These are phyloP conservation scores for Microtus richardsoni DNA, from an alignment of 2,113 vertebrate genomes.

Conservation along the genomic window DNA sequence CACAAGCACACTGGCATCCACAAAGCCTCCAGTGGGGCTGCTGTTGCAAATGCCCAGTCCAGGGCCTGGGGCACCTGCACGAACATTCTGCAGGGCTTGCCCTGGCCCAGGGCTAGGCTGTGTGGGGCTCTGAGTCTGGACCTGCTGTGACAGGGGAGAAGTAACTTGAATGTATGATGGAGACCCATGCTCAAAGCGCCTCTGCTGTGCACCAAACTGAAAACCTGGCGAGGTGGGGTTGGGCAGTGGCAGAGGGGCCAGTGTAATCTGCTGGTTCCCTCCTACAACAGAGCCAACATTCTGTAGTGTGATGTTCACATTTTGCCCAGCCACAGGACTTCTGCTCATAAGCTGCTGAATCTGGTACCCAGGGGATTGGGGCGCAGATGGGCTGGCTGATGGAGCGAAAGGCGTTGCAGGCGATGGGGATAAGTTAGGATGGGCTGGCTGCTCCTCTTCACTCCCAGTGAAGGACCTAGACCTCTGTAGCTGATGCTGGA, in stretches of 20 bases:
- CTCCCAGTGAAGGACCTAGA: conserved; percentile 93
- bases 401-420: conserved; percentile 93
- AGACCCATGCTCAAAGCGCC: conserved; percentile 91
- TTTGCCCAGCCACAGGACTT: conserved; percentile 91
- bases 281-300: conserved; percentile 89
- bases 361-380: conserved; percentile 93
- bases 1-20: conserved; percentile 91
- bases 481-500: conserved; percentile 95
- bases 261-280: conserved; percentile 92
- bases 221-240: conserved; percentile 92
- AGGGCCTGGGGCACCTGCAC: conserved; percentile 85
- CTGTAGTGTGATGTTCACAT: conserved; percentile 93
- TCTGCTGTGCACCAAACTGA: conserved; percentile 89
- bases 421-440: conserved; percentile 91
- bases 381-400: conserved; percentile 91
- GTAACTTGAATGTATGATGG: conserved; percentile 92
- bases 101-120: conserved; percentile 90
- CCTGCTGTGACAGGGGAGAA: conserved; percentile 90
- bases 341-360: conserved; percentile 90
- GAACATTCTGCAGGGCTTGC: conserved; percentile 86
- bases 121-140: conserved; percentile 92
- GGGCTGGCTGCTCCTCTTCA: conserved; percentile 92
- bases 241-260: conserved; percentile 89
- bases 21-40: conserved; percentile 89
- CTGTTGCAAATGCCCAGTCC: conserved; percentile 89